Conservation (phyloP, 2,797 vertebrate genomes). For the Ciconia nigra region DNA sequence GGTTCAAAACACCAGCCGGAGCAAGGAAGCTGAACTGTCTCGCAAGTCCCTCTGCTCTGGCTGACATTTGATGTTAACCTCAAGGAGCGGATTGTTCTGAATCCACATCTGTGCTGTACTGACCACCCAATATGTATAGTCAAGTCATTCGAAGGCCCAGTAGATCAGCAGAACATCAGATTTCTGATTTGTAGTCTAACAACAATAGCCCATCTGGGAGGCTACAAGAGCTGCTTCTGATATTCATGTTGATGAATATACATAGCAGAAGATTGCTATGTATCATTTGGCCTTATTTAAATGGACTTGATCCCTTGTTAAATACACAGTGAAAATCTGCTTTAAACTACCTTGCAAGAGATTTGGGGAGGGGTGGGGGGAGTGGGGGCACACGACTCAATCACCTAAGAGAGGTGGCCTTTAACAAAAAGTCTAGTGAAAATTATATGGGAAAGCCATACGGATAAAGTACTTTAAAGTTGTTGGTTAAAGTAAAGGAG, state of each 20-base stretch:
- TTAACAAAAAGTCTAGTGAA: not conserved
- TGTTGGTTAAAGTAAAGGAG: not conserved
- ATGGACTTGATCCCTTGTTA: not conserved
- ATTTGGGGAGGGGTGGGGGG: fast-evolving
- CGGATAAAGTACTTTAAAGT: not conserved
- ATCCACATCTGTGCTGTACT: not conserved
- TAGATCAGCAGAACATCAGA: not conserved
- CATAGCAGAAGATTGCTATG: not conserved
- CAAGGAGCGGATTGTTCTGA: not conserved
- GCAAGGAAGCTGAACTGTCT: not conserved
- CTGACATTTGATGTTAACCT: not conserved
- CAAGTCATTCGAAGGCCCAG: not conserved
- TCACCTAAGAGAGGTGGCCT: not conserved
- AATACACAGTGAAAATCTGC: not conserved
- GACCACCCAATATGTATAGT: not conserved
- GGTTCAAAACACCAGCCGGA: not conserved
- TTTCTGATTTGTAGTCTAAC: not conserved
- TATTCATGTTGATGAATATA: not conserved
- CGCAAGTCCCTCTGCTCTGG: not conserved
- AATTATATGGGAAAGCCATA: not conserved
- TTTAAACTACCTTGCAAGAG: not conserved
- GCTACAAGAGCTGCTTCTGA: not conserved
- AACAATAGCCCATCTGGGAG: not conserved
- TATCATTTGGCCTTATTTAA: not conserved
- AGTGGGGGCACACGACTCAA: not conserved